Percentiles rank a stretch among this genome's conserved stretches.
Evolutionary conservation across 1,140 invertebrate species (phyloP).

Genomic region (Diuraphis noxia): DNA sequence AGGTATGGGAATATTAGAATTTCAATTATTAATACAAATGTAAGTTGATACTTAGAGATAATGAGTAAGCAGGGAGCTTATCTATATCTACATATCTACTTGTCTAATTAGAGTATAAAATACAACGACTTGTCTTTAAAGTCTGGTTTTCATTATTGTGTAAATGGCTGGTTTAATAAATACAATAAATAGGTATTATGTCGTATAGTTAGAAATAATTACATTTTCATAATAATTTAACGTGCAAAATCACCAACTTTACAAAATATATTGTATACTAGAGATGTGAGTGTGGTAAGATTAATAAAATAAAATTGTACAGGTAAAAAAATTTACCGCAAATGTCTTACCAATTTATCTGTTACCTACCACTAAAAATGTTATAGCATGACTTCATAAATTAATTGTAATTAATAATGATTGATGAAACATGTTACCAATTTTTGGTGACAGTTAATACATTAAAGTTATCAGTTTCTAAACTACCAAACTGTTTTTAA

Average conservation of each 20-base stretch:
- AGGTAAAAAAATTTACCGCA: background rate
- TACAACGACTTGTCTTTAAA: background rate
- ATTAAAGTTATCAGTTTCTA: background rate
- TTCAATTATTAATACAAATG: background rate
- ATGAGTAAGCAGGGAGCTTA: background rate
- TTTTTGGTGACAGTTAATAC: background rate
- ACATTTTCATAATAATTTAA: background rate
- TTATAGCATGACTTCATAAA: background rate
- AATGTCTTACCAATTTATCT: background rate
- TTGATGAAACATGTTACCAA: background rate
- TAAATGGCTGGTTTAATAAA: background rate
- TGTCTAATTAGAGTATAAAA: background rate
- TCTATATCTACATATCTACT: background rate
- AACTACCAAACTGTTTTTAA: background rate
- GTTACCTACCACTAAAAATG: background rate
- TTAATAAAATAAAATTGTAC: background rate
- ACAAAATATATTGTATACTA: too few species aligned
- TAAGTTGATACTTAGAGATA: background rate
- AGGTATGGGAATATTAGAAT: background rate
- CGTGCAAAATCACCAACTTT: background rate
- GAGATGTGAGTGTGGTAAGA: background rate
- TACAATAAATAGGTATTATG: background rate
- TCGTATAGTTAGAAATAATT: background rate
- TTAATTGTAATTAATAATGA: background rate
- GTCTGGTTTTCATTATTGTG: background rate